A percentile compares a stretch with the other conserved stretches of the same genome.
Conservation (phyloP, 2,797 vertebrate species). For the Spatula clypeata region DNA sequence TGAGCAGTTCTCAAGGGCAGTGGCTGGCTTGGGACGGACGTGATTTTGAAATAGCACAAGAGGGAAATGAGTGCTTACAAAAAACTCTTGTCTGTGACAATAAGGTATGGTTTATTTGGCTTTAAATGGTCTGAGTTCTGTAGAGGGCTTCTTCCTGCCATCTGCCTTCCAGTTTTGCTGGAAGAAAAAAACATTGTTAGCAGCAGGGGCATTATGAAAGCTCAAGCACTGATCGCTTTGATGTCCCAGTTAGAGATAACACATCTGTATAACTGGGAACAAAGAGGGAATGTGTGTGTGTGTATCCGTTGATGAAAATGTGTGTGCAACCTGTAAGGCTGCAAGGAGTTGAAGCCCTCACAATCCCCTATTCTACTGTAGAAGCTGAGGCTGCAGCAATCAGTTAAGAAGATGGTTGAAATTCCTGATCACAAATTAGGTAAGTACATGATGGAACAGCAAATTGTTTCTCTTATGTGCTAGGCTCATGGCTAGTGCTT, state of each 20-base stretch:
- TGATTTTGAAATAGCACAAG: neutral
- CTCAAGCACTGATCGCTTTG: neutral
- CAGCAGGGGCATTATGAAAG: neutral
- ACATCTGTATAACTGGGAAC: neutral
- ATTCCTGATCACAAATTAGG: neutral
- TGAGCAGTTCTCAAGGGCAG: neutral
- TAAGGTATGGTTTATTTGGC: neutral
- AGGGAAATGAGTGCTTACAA: neutral
- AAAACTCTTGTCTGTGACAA: neutral
- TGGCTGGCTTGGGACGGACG: neutral
- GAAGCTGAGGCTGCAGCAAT: conserved; percentile 39
- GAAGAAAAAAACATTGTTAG: neutral
- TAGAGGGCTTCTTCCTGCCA: neutral
- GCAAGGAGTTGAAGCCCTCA: neutral
- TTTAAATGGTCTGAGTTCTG: neutral
- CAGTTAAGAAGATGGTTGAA: conserved; percentile 52
- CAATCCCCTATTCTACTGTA: neutral
- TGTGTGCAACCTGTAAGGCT: neutral
- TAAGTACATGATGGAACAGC: conserved; percentile 20
- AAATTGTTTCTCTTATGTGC: neutral
- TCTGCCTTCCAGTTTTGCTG: neutral
- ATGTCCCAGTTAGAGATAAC: neutral
- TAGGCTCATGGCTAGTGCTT: neutral
- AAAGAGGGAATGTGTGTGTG: neutral
- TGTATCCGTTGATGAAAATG: neutral